phyloP scores from a whole-genome alignment of 2,888 invertebrate species.

The Spatulosminthurus flaviceps region DNA sequence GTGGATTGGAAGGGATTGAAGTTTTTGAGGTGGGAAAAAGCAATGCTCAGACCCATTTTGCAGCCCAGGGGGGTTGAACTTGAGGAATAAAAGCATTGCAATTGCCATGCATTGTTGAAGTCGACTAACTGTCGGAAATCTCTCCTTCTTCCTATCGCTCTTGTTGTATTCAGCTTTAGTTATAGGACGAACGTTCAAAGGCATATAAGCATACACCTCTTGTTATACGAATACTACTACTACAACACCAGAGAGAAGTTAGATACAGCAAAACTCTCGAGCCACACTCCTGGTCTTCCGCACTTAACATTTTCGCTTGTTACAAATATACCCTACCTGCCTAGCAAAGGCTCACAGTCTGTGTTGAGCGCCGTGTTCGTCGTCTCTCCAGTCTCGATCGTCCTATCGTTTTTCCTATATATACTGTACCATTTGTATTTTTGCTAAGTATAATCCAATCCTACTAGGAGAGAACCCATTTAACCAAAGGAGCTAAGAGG shows the following conservation, averaged over 20 bases:
- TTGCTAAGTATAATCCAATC: background rate
- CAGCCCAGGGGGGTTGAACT: constrained; percentile 52
- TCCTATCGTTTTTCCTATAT: constrained; percentile 2
- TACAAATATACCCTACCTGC: constrained; percentile 43
- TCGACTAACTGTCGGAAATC: constrained; percentile 50
- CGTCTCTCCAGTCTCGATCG: constrained; percentile 37
- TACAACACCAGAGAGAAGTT: too few relatives aligned
- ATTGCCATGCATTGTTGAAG: constrained; percentile 45
- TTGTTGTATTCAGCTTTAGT: background rate
- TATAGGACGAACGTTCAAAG: background rate
- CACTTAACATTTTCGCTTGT: constrained; percentile 39
- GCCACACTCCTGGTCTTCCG: constrained; percentile 46
- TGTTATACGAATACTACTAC: too few relatives aligned
- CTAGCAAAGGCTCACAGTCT: constrained; percentile 39
- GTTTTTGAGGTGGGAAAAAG: constrained; percentile 37
- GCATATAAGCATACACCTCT: background rate
- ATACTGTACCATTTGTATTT: background rate
- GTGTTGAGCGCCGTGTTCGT: constrained; percentile 9
- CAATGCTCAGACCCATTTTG: constrained; percentile 47
- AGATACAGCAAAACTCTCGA: background rate
- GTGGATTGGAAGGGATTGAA: constrained; percentile 27
- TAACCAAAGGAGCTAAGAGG: constrained; percentile 11
- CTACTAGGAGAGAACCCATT: background rate
- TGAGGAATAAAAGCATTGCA: constrained; percentile 48
- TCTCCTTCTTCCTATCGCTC: constrained; percentile 25